These are phyloP conservation scores for Chionodraco myersi DNA, from an alignment of 2,113 vertebrate genomes.

Conservation along the genomic window DNA sequence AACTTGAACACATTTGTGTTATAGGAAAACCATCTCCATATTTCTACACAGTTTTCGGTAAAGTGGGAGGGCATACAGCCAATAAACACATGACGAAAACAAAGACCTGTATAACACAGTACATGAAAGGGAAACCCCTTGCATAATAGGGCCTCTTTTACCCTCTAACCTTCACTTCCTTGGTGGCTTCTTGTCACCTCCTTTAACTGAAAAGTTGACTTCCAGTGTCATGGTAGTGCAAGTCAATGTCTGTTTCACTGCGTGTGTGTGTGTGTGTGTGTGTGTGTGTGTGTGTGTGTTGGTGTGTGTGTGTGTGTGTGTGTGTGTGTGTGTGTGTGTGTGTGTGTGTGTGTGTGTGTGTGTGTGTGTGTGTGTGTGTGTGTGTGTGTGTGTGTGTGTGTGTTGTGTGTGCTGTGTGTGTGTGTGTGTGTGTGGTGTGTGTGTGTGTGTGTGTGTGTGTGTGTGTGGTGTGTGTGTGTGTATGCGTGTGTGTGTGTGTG, in stretches of 20 bases:
- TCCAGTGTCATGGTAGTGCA: slow-evolving; percentile 4
- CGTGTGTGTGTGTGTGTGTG: background rate
- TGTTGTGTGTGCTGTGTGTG: too few species aligned
- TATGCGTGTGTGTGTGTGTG: slow-evolving; percentile 1
- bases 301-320: background rate
- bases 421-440: slow-evolving; percentile 16
- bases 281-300: background rate
- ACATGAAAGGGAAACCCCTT: too few species aligned
- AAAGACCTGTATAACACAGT: too few species aligned
- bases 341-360: background rate
- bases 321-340: background rate
- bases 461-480: background rate
- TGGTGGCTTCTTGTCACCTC: background rate
- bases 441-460: background rate
- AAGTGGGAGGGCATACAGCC: too few species aligned
- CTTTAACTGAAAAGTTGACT: slow-evolving; percentile 15
- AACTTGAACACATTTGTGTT: too few species aligned
- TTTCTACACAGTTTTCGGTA: too few species aligned
- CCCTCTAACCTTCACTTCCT: background rate
- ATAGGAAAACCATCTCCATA: too few species aligned
- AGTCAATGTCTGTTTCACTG: background rate
- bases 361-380: slow-evolving; percentile 1
- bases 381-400: background rate
- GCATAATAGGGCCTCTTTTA: too few species aligned
- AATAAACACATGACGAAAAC: too few species aligned